These are phyloP conservation scores for Drosophila watanabei DNA, from an alignment of 1,140 invertebrate species.

Conservation along the genomic window DNA sequence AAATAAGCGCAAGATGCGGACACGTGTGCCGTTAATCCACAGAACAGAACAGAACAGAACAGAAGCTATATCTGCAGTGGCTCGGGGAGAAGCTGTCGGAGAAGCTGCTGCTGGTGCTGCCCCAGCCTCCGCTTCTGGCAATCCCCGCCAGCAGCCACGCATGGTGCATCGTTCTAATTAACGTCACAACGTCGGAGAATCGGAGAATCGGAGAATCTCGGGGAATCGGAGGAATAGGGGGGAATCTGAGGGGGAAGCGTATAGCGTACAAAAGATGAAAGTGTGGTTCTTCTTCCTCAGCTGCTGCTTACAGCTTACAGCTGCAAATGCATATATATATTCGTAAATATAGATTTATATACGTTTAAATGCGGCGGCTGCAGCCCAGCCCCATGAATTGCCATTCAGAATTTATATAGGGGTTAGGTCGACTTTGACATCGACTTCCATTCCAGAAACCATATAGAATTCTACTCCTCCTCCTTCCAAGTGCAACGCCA, in stretches of 20 bases:
- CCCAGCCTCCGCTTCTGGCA: slow-evolving; percentile 7
- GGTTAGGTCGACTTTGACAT: slow-evolving; percentile 43
- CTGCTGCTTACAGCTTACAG: slow-evolving; percentile 36
- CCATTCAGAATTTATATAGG: slow-evolving; percentile 49
- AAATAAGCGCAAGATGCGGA: slow-evolving; percentile 80
- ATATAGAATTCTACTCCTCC: neutral
- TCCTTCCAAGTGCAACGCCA: neutral
- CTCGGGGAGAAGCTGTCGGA: slow-evolving; percentile 9
- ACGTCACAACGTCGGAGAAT: slow-evolving; percentile 59
- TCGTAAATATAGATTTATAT: slow-evolving; percentile 33
- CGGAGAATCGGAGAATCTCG: slow-evolving; percentile 32
- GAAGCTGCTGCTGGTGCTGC: neutral
- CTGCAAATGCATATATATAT: slow-evolving; percentile 41
- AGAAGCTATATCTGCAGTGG: slow-evolving; percentile 33
- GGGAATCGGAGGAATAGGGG: neutral
- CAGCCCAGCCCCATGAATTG: slow-evolving; percentile 30
- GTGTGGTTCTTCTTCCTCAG: slow-evolving; percentile 12
- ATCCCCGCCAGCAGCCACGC: slow-evolving; percentile 45
- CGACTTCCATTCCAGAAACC: slow-evolving; percentile 9
- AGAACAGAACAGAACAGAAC: too few species aligned
- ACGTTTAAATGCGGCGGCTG: neutral
- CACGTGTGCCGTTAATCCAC: slow-evolving; percentile 79
- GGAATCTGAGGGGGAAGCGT: slow-evolving; percentile 3
- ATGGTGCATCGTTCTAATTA: slow-evolving; percentile 78
- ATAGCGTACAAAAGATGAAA: slow-evolving; percentile 63